A percentile compares a stretch with the other conserved stretches of the same genome.
Conservation (phyloP, 2,113 vertebrate genomes). For the Paraplagusia blochii region DNA sequence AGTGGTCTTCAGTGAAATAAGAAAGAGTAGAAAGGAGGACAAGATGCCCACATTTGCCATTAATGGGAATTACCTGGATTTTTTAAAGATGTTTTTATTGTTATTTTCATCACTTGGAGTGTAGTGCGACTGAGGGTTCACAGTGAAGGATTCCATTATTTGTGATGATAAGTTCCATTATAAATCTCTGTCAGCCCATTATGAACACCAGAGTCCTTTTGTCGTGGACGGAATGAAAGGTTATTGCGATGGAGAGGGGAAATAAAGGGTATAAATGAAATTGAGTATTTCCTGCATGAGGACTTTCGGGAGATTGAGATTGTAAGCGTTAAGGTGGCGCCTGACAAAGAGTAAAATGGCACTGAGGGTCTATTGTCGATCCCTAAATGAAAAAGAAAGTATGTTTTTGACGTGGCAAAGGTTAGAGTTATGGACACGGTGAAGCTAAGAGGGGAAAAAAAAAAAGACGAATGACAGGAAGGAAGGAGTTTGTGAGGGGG, state of each 20-base stretch:
- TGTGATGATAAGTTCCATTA: conserved; percentile 47
- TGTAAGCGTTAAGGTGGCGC: conserved; percentile 46
- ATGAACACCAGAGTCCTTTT: conserved; percentile 50
- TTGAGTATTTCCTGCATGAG: conserved; percentile 41
- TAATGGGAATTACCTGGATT: conserved; percentile 1
- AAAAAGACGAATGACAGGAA: conserved; percentile 34
- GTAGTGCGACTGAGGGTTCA: conserved; percentile 21
- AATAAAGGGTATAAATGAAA: conserved; percentile 64
- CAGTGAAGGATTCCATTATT: conserved; percentile 45
- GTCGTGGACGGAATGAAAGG: conserved; percentile 56
- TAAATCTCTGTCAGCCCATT: conserved; percentile 42
- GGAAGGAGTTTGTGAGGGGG: conserved; percentile 3
- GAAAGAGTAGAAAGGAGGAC: too few species aligned
- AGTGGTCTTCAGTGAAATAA: too few species aligned
- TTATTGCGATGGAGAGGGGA: conserved; percentile 46
- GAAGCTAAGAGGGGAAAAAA: conserved; percentile 7
- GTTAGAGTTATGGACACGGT: conserved; percentile 48
- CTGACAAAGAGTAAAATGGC: conserved; percentile 46
- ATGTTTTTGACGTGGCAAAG: conserved; percentile 58
- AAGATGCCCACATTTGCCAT: neutral
- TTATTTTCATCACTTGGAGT: conserved; percentile 33
- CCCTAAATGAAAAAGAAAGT: conserved; percentile 53
- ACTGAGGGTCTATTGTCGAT: conserved; percentile 36
- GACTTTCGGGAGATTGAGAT: conserved; percentile 62
- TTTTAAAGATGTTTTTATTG: conserved; percentile 30